Evolutionary conservation across 2,113 vertebrate species (phyloP).

Genomic region (Heterochromis multidens): DNA sequence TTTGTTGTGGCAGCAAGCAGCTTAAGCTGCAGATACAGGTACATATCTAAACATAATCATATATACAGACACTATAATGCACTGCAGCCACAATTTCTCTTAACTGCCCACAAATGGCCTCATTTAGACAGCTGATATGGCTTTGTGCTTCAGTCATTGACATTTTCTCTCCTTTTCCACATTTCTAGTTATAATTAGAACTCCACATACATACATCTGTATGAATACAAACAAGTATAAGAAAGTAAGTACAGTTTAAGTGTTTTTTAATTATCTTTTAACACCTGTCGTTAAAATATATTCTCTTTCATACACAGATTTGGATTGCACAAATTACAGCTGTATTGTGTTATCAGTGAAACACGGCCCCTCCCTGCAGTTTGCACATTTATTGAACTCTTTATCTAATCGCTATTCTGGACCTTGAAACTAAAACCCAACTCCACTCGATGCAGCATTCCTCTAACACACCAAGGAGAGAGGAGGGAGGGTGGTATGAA

Average conservation of each 20-base stretch:
- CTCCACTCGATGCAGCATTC: constrained; percentile 35
- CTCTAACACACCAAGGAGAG: constrained; percentile 7
- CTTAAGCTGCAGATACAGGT: not conserved
- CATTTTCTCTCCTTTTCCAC: not conserved
- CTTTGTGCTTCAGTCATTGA: not conserved
- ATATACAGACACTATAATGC: not conserved
- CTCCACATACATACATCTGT: not conserved
- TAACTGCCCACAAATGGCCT: not conserved
- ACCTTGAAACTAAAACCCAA: constrained; percentile 66
- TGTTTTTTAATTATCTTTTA: not conserved
- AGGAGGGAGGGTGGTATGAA: not conserved
- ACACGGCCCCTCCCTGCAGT: constrained; percentile 34
- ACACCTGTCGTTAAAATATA: not conserved
- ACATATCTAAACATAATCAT: not conserved
- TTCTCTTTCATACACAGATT: not conserved
- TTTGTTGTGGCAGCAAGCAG: constrained; percentile 43
- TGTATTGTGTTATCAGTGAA: constrained; percentile 35
- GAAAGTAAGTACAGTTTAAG: not conserved
- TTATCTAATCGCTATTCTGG: constrained; percentile 67
- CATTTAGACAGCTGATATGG: not conserved
- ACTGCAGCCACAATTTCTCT: not conserved
- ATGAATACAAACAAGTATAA: not conserved
- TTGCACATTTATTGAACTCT: constrained; percentile 57
- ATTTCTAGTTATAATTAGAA: not conserved
- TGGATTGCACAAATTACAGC: not conserved